Conservation (phyloP, 35 echinoderm and acorn worm genomes). For the Apostichopus californicus region DNA sequence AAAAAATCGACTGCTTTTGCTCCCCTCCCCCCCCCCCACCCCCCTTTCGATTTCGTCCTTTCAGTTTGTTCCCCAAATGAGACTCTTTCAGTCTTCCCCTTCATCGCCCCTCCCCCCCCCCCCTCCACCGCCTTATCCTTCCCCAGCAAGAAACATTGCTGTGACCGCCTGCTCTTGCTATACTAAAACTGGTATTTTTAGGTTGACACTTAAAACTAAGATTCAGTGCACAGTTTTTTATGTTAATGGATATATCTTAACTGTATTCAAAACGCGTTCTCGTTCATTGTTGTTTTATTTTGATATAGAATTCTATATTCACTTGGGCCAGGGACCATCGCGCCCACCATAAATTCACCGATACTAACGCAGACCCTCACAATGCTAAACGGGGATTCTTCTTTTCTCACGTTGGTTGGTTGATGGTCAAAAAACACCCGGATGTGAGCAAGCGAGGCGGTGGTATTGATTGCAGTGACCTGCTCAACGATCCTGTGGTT, state of each 20-base stretch:
- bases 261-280: too few relatives aligned
- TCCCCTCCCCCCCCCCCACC: too few relatives aligned
- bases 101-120: too few relatives aligned
- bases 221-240: too few relatives aligned
- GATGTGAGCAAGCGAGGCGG: slow-evolving; percentile 70
- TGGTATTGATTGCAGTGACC: slow-evolving; percentile 60
- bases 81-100: too few relatives aligned
- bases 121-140: too few relatives aligned
- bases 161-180: too few relatives aligned
- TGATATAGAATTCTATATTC: slow-evolving; percentile 69
- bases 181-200: too few relatives aligned
- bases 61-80: not conserved
- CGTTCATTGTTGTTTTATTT: not conserved
- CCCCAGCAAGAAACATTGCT: too few relatives aligned
- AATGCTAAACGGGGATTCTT: slow-evolving; percentile 84
- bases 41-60: not conserved
- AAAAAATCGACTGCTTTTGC: too few relatives aligned
- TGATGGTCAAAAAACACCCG: slow-evolving; percentile 77
- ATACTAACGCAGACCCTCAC: slow-evolving; percentile 84
- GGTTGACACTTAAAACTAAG: too few relatives aligned
- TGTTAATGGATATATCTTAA: too few relatives aligned
- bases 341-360: slow-evolving; percentile 84
- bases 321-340: slow-evolving; percentile 80
- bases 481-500: slow-evolving; percentile 69
- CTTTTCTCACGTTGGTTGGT: slow-evolving; percentile 83